Conservation (phyloP, 2,797 vertebrate species). For the Anguilla megastoma region DNA sequence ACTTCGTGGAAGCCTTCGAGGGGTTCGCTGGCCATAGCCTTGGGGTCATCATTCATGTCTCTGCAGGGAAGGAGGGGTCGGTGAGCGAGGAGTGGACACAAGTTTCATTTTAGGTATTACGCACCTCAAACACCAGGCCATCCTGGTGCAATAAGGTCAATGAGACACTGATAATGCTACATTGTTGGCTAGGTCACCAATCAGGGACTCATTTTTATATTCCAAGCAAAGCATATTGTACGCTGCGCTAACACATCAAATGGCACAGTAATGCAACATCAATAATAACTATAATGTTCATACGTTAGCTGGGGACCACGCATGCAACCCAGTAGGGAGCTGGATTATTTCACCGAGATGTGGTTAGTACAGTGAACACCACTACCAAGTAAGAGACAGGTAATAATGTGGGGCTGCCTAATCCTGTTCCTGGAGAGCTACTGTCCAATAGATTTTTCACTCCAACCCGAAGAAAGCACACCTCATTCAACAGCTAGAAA, state of each 20-base stretch:
- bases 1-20: conserved; percentile 99
- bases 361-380: too few species aligned
- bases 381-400: too few species aligned
- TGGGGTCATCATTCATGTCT: conserved; percentile 75
- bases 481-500: too few species aligned
- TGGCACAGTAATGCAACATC: not conserved
- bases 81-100: not conserved
- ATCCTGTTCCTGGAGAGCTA: too few species aligned
- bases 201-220: not conserved
- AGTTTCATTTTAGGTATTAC: not conserved
- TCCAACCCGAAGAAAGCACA: too few species aligned
- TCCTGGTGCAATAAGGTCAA: not conserved
- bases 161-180: not conserved
- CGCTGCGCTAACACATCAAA: not conserved
- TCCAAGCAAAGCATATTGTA: too few species aligned
- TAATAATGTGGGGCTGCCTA: too few species aligned
- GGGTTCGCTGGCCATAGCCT: conserved; percentile 88
- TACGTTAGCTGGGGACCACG: not conserved
- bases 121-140: not conserved
- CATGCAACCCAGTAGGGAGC: too few species aligned
- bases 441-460: too few species aligned
- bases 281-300: not conserved
- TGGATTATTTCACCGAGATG: too few species aligned
- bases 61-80: conserved; percentile 47
- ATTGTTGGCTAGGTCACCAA: not conserved